A percentile compares a stretch with the other conserved stretches of the same genome.
Evolutionary conservation across 2,888 invertebrate species (phyloP).

Genomic region (Nemurella pictetii): DNA sequence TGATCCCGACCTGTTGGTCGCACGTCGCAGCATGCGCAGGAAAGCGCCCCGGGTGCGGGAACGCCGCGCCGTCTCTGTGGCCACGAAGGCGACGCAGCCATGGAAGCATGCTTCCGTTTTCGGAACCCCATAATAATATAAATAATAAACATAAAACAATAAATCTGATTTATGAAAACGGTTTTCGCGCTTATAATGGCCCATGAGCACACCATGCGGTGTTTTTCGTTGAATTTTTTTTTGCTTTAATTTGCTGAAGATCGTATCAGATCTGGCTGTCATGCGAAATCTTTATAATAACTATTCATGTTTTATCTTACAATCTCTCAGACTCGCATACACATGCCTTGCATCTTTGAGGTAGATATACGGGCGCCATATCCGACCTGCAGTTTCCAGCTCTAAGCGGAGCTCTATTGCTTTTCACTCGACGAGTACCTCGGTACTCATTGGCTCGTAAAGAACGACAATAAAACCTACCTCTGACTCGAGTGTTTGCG

Average conservation of each 20-base stretch:
- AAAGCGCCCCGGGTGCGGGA: too few species aligned
- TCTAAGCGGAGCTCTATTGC: not conserved
- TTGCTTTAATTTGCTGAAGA: not conserved
- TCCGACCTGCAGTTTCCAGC: not conserved
- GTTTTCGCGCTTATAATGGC: not conserved
- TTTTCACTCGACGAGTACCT: too few species aligned
- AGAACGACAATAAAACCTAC: not conserved
- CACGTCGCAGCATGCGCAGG: too few species aligned
- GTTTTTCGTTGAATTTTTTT: not conserved
- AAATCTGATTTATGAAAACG: not conserved
- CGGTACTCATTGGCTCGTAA: not conserved
- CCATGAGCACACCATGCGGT: not conserved
- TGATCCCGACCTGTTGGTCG: not conserved
- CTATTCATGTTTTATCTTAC: not conserved
- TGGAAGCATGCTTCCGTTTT: not conserved
- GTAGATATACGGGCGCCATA: not conserved
- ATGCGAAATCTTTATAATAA: not conserved
- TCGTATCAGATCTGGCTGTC: not conserved
- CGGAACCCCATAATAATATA: not conserved
- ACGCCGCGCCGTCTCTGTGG: not conserved
- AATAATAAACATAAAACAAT: not conserved
- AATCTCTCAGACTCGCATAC: not conserved
- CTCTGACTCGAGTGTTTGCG: not conserved
- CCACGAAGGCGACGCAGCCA: not conserved
- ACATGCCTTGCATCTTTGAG: not conserved